Evolutionary conservation across 2,888 invertebrate genomes (phyloP).

Genomic region (Blastobasis lacticolella): DNA sequence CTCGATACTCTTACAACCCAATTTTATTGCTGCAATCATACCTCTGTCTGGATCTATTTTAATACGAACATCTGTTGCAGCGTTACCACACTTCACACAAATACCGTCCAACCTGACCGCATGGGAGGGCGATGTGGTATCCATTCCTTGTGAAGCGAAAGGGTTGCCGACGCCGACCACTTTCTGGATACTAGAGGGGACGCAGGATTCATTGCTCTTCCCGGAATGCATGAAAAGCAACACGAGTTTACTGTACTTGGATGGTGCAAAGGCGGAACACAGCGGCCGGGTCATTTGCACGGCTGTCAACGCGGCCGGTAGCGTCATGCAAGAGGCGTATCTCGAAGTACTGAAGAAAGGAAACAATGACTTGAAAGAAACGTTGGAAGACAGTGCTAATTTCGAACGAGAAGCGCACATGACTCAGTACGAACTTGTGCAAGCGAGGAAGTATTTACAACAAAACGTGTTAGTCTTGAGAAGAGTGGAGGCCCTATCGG

Average conservation of each 20-base stretch:
- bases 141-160: slow-evolving; percentile 92
- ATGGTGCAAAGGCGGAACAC: slow-evolving; percentile 57
- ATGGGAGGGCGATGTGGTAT: slow-evolving; percentile 89
- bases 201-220: slow-evolving; percentile 77
- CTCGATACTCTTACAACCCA: slow-evolving; percentile 42
- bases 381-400: slow-evolving; percentile 42
- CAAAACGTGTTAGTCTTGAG: slow-evolving; percentile 85
- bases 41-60: slow-evolving; percentile 51
- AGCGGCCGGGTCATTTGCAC: slow-evolving; percentile 67
- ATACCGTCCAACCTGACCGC: slow-evolving; percentile 92
- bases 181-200: slow-evolving; percentile 96
- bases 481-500: slow-evolving; percentile 78
- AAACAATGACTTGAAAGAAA: slow-evolving; percentile 51
- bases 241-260: slow-evolving; percentile 63
- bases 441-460: slow-evolving; percentile 84
- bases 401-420: slow-evolving; percentile 64
- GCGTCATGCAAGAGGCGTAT: slow-evolving; percentile 68
- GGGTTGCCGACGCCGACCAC: slow-evolving; percentile 95
- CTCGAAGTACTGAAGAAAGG: slow-evolving; percentile 62
- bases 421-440: slow-evolving; percentile 84
- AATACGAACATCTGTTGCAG: slow-evolving; percentile 77
- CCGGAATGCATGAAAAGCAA: slow-evolving; percentile 69
- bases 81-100: slow-evolving; percentile 89
- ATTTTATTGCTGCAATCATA: slow-evolving; percentile 62
- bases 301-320: slow-evolving; percentile 67